Conservation (phyloP, 2,888 invertebrate species). For the Drosophila mulleri region DNA sequence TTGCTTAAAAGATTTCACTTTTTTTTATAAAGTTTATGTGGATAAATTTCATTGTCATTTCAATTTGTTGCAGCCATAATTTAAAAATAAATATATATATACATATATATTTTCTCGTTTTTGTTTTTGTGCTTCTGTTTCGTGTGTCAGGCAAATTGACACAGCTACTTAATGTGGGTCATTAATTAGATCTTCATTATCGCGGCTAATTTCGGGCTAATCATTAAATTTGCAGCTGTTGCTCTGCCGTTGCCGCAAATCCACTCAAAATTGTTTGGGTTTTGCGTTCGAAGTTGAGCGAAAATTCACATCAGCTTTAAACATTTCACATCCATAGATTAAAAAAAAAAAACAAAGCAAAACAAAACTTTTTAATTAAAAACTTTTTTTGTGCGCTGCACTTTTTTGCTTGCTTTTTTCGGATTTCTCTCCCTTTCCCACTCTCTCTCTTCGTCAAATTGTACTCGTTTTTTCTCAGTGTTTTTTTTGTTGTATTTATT, state of each 20-base stretch:
- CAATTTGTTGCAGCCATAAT: not conserved
- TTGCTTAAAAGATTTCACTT: too few species aligned
- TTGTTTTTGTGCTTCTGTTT: not conserved
- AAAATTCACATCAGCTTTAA: constrained; percentile 33
- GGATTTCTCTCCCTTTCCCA: constrained; percentile 23
- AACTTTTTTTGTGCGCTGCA: constrained; percentile 60
- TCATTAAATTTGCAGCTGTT: constrained; percentile 47
- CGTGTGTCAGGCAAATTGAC: not conserved
- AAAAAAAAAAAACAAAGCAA: constrained; percentile 57
- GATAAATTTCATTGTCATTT: not conserved
- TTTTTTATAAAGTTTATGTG: too few species aligned
- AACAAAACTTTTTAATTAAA: constrained; percentile 75
- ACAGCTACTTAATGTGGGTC: not conserved
- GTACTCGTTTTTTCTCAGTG: constrained; percentile 14
- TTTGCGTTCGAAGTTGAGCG: not conserved
- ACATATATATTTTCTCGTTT: not conserved
- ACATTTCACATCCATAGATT: constrained; percentile 61
- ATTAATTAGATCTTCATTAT: constrained; percentile 28
- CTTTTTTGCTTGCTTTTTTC: constrained; percentile 31
- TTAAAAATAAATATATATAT: not conserved
- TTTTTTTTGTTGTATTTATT: constrained; percentile 53
- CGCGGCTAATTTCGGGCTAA: constrained; percentile 34
- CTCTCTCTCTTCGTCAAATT: constrained; percentile 2
- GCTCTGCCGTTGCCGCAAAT: constrained; percentile 33
- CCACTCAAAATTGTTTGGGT: constrained; percentile 11